Conservation (phyloP, 1,140 invertebrate species). For the Papilio polytes region DNA sequence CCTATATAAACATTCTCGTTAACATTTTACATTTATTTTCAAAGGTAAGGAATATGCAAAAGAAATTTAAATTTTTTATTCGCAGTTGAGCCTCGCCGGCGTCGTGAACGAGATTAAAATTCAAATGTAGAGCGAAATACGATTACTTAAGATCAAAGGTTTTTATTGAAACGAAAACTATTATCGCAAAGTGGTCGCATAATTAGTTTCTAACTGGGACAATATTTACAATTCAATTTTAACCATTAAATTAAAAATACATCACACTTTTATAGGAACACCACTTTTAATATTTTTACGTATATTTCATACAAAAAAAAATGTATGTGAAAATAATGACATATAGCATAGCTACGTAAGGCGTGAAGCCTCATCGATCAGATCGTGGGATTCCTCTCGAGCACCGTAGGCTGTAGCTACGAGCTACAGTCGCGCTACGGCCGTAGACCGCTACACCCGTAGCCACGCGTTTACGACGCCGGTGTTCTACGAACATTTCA, state of each 20-base stretch:
- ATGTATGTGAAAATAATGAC: conserved; percentile 45
- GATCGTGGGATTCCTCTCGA: conserved; percentile 56
- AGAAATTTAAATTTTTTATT: neutral
- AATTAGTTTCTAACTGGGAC: neutral
- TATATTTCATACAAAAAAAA: neutral
- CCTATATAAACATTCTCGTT: neutral
- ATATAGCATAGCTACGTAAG: conserved; percentile 48
- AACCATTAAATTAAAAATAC: neutral
- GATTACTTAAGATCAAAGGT: neutral
- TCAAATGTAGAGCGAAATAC: neutral
- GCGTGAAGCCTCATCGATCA: conserved; percentile 70
- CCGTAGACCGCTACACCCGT: conserved; percentile 67
- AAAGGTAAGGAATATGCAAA: neutral
- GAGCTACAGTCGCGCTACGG: conserved; percentile 65
- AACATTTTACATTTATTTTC: neutral
- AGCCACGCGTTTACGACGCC: conserved; percentile 42
- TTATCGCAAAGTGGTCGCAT: neutral
- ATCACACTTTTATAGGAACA: neutral
- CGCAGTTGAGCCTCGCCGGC: neutral
- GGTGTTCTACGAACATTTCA: conserved; percentile 10
- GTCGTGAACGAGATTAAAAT: neutral
- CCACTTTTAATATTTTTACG: neutral
- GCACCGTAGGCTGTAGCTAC: conserved; percentile 61
- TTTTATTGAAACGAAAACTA: neutral
- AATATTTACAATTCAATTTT: neutral